Conservation (phyloP, 2,888 invertebrate species). For the Drosophila fulvimacula region DNA sequence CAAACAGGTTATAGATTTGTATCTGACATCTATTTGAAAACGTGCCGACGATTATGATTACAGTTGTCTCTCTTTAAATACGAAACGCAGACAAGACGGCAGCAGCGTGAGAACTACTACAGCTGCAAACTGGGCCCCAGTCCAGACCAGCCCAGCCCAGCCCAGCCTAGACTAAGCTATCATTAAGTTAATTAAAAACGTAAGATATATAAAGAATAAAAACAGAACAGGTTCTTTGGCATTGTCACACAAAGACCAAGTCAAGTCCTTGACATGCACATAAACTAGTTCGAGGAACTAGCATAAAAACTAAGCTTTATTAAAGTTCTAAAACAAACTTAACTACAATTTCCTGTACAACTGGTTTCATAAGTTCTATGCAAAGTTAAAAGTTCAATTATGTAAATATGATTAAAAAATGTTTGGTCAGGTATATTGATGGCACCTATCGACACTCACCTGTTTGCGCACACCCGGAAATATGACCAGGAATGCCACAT, state of each 20-base stretch:
- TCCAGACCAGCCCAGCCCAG: background rate
- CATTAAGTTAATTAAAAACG: constrained; percentile 51
- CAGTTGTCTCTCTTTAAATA: constrained; percentile 52
- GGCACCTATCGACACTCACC: constrained; percentile 86
- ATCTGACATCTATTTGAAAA: constrained; percentile 59
- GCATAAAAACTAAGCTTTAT: constrained; percentile 3
- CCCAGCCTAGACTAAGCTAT: constrained; percentile 18
- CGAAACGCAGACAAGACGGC: constrained; percentile 38
- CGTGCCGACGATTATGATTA: constrained; percentile 65
- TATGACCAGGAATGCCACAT: constrained; percentile 97
- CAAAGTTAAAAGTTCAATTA: background rate
- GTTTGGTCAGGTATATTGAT: no score
- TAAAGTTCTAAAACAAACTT: background rate
- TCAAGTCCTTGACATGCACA: constrained; percentile 44
- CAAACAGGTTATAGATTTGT: constrained; percentile 52
- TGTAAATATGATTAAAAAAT: background rate
- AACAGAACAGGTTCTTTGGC: constrained; percentile 43
- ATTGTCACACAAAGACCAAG: constrained; percentile 31
- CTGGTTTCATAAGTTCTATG: constrained; percentile 8
- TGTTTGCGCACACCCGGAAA: constrained; percentile 98
- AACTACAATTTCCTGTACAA: constrained; percentile 11
- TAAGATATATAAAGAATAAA: constrained; percentile 13
- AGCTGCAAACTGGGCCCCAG: background rate
- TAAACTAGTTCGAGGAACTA: constrained; percentile 41
- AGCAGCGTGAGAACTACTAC: constrained; percentile 56